Percentiles rank a stretch among this genome's conserved stretches.
Evolutionary conservation across 2,113 vertebrate genomes (phyloP).

Genomic region (Gavialis gangeticus): DNA sequence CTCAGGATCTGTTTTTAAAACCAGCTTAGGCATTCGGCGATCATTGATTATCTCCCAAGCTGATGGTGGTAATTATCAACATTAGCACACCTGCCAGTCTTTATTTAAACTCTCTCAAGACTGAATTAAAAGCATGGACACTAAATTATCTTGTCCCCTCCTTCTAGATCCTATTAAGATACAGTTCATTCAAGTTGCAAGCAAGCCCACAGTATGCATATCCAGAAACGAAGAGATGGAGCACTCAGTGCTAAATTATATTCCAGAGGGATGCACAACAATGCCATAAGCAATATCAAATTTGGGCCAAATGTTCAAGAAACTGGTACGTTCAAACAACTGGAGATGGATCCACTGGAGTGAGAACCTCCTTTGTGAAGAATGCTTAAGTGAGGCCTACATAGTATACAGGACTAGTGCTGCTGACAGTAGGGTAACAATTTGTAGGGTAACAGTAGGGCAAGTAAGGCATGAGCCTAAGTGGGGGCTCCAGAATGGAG

Average conservation of each 20-base stretch:
- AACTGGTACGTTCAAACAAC: slow-evolving; percentile 13
- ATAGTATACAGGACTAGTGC: not conserved
- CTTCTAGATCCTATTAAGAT: slow-evolving; percentile 60
- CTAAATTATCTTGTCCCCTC: slow-evolving; percentile 60
- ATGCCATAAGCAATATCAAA: slow-evolving; percentile 47
- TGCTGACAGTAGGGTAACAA: too few relatives aligned
- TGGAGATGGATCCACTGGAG: not conserved
- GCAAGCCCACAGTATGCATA: slow-evolving; percentile 29
- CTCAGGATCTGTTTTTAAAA: slow-evolving; percentile 32
- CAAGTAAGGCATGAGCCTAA: too few relatives aligned
- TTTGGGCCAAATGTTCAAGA: slow-evolving; percentile 38
- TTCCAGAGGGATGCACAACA: slow-evolving; percentile 74
- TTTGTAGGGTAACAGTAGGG: too few relatives aligned
- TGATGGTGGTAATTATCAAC: slow-evolving; percentile 49
- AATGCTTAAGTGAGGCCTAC: not conserved
- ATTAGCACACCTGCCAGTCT: slow-evolving; percentile 42
- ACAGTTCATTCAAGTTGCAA: slow-evolving; percentile 17
- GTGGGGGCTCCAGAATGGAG: too few relatives aligned
- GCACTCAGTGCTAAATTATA: slow-evolving; percentile 41
- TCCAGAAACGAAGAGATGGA: slow-evolving; percentile 50
- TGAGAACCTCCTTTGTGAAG: slow-evolving; percentile 16
- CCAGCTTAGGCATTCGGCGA: slow-evolving; percentile 39
- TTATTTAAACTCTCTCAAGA: slow-evolving; percentile 45
- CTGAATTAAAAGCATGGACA: slow-evolving; percentile 58
- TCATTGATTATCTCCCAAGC: slow-evolving; percentile 34